Evolutionary conservation across 2,797 vertebrate species (phyloP).

Genomic region (Diglossa cyanea): DNA sequence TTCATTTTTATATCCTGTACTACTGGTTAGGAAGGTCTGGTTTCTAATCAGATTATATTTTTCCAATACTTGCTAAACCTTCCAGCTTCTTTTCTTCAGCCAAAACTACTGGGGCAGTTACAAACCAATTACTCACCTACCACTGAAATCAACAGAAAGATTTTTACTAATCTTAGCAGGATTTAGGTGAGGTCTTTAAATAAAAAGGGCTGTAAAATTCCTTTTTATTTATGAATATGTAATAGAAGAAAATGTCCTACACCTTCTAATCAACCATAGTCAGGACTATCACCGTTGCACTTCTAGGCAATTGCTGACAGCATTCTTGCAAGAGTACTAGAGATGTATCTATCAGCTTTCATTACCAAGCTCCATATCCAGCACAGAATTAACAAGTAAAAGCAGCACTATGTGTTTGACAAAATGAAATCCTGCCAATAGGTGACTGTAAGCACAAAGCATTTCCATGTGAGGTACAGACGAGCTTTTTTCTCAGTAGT

Average conservation of each 20-base stretch:
- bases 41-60: conserved; percentile 6
- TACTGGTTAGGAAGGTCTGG: background rate
- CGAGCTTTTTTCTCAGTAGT: background rate
- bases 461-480: background rate
- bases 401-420: background rate
- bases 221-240: background rate
- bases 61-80: background rate
- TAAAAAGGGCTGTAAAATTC: background rate
- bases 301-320: background rate
- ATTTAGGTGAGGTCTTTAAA: background rate
- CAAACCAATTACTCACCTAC: background rate
- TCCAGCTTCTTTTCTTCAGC: background rate
- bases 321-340: background rate
- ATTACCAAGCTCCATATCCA: background rate
- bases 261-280: background rate
- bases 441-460: background rate
- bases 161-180: background rate
- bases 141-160: background rate
- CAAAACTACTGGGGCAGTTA: background rate
- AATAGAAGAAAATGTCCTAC: background rate
- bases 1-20: background rate
- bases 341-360: background rate
- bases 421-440: background rate
- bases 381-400: background rate
- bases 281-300: background rate